Base-by-base conservation (phyloP, 2,888 invertebrate species). In the Halocaridina rubra region DNA sequence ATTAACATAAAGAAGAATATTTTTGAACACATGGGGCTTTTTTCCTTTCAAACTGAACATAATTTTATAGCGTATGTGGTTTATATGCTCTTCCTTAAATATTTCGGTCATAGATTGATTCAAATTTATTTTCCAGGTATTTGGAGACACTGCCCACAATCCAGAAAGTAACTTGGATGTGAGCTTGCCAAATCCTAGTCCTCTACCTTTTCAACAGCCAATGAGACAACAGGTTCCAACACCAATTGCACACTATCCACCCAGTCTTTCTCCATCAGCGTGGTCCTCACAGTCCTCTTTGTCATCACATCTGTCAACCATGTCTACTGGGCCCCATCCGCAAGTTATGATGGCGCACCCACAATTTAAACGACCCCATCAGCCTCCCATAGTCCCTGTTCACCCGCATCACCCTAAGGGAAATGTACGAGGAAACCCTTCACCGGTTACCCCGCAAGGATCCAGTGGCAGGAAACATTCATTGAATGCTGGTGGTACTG, bases 81-180 rank as follows among this genome's bases (percentile, higher is more conserved):
- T n/a, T n/a, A n/a, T n/a, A n/a, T n/a, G n/a, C n/a, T n/a, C n/a
- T n/a, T n/a, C n/a, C n/a, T n/a, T n/a, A n/a, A n/a, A n/a, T n/a
- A n/a, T n/a, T n/a, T n/a, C n/a, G n/a, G n/a, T 53, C 53, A 53
- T 53, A 53, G 53, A 53, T n/a, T n/a, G n/a, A n/a, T n/a, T n/a
- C n/a, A n/a, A 39, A 59, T 46, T 74, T 59, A 71, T 88, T 84
- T 77, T 81, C 27, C 92, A 97, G 96, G 96, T 96, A 92, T 97
- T 96, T 91, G 95, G 96, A 89, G 95, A 96, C 91, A 96, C 96
- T 88, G 97, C 97, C 27, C 96, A 97, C 91, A 96, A 96, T 90
- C 96, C 97, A 67, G 95, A 96, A 91, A 94, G 96, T 89, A 96
- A 96, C 91, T 95, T 95, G 81, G 80, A 82, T 74, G 61, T 81